Conservation (phyloP, 2,888 invertebrate species). For the Hypena proboscidalis region DNA sequence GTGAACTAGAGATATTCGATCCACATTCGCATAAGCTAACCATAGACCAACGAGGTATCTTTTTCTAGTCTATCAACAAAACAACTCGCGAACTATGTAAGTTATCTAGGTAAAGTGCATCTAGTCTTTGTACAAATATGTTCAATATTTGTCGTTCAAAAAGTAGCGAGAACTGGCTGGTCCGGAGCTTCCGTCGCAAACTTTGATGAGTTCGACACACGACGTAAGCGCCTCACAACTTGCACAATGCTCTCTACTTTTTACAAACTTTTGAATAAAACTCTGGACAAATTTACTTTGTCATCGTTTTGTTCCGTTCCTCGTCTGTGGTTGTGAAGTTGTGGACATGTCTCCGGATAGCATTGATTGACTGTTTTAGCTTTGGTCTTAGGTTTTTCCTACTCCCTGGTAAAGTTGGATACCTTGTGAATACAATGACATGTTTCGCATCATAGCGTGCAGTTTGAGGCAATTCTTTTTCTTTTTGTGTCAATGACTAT, state of each 20-base stretch:
- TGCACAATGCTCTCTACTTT: conserved; percentile 60
- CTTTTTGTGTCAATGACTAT: no score
- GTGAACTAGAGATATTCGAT: no score
- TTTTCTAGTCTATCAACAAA: no score
- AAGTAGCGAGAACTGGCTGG: conserved; percentile 48
- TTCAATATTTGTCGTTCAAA: conserved; percentile 58
- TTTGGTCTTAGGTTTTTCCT: no score
- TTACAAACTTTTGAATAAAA: conserved; percentile 56
- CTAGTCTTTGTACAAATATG: conserved; percentile 44
- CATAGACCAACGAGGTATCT: no score
- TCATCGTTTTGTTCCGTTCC: conserved; percentile 44
- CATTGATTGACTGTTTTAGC: no score
- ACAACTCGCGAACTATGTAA: conserved; percentile 14
- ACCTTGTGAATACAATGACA: no score
- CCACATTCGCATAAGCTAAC: no score
- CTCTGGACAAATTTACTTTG: conserved; percentile 52
- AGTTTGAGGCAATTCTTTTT: no score
- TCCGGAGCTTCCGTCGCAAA: conserved; percentile 50
- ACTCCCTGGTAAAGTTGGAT: no score
- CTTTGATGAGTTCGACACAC: conserved; percentile 76
- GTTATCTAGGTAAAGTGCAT: conserved; percentile 17
- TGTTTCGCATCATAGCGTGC: no score
- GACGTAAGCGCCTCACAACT: conserved; percentile 56
- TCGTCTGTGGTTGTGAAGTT: conserved; percentile 21
- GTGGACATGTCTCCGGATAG: not conserved